Conservation (phyloP, 2,797 vertebrate species). For the Myripristis murdjan region DNA sequence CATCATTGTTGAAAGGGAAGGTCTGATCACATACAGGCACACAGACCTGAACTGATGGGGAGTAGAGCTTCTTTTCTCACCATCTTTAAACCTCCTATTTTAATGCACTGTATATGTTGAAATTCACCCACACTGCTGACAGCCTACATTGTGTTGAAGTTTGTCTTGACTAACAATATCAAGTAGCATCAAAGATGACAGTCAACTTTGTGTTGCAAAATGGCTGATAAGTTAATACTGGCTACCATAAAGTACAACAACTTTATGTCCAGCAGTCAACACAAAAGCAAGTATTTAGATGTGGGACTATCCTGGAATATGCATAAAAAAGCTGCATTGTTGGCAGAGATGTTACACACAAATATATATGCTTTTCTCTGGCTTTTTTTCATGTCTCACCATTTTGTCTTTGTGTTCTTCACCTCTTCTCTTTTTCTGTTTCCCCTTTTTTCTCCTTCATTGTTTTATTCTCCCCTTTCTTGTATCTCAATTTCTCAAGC, state of each 20-base stretch:
- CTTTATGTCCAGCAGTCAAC: background rate
- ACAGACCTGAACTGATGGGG: slow-evolving; percentile 14
- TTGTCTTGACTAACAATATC: background rate
- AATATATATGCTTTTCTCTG: background rate
- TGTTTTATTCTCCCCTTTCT: slow-evolving; percentile 17
- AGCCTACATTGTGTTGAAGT: background rate
- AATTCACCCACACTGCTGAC: slow-evolving; percentile 11
- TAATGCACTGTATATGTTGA: slow-evolving; percentile 22
- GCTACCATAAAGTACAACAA: background rate
- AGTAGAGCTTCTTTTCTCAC: slow-evolving; percentile 7
- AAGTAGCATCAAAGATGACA: background rate
- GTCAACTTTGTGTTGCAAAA: slow-evolving; percentile 2
- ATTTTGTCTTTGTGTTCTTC: background rate
- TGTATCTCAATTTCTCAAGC: slow-evolving; percentile 66
- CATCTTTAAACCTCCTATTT: slow-evolving; percentile 19
- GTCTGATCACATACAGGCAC: slow-evolving; percentile 39
- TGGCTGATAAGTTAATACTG: slow-evolving; percentile 3
- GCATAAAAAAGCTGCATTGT: slow-evolving; percentile 36
- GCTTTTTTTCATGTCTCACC: background rate
- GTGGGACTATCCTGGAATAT: slow-evolving; percentile 23
- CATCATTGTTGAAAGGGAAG: slow-evolving; percentile 62
- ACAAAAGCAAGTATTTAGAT: slow-evolving; percentile 20
- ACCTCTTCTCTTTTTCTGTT: slow-evolving; percentile 12
- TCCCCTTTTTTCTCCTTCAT: slow-evolving; percentile 20
- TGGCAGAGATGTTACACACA: slow-evolving; percentile 2